Percentiles rank a stretch among this genome's conserved stretches.
phyloP scores from a whole-genome alignment of 2,113 vertebrate species.

The Brachyhypopomus occidentalis region DNA sequence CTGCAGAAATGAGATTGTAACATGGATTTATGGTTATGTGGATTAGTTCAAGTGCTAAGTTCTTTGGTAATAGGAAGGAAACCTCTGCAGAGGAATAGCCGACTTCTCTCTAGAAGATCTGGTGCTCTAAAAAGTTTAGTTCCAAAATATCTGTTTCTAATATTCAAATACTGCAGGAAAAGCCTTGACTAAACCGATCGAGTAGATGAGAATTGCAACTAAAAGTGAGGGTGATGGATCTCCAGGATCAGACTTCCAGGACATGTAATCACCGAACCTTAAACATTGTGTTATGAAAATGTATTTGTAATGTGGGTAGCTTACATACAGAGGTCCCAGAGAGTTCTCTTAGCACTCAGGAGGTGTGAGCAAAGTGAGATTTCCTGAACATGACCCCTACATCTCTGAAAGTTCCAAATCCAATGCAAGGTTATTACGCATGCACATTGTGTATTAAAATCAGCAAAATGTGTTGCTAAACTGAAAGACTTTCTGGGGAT shows the following conservation, averaged over 20 bases:
- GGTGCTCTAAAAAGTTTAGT: no score
- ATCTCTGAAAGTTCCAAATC: background rate
- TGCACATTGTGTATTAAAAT: no score
- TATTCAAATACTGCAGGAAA: no score
- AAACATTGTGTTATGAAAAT: background rate
- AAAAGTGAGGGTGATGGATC: no score
- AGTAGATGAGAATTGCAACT: no score
- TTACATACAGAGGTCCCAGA: background rate
- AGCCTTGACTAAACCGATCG: no score
- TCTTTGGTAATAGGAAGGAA: background rate
- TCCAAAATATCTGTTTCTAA: no score
- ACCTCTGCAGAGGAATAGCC: no score
- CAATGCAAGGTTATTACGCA: background rate
- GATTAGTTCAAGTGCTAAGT: background rate
- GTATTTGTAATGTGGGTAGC: background rate
- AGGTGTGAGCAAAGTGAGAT: slow-evolving; percentile 1
- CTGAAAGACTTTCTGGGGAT: no score
- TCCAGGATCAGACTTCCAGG: no score
- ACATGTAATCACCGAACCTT: background rate
- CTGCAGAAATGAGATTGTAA: slow-evolving; percentile 26
- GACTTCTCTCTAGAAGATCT: no score
- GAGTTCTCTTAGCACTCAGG: background rate
- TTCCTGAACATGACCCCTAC: slow-evolving; percentile 20
- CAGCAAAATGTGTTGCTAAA: no score
- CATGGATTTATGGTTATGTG: background rate